These are phyloP conservation scores for Phrynocephalus forsythii DNA, from an alignment of 2,797 vertebrate genomes.

Conservation along the genomic window DNA sequence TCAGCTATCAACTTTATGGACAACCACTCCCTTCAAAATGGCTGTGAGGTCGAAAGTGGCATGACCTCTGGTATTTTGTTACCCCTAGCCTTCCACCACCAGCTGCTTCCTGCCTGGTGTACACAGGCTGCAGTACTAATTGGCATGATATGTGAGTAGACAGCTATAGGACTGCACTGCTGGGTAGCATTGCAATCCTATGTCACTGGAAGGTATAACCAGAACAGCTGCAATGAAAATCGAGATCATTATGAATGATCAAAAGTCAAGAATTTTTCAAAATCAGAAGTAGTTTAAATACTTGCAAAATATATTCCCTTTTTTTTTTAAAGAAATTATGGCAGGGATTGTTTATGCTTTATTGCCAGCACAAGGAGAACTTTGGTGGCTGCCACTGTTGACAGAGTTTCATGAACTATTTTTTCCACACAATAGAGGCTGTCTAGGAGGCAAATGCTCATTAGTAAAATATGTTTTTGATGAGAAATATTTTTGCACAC, in stretches of 20 bases:
- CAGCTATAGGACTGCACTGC: not conserved
- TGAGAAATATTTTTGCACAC: conserved; percentile 17
- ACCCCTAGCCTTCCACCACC: not conserved
- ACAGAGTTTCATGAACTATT: conserved; percentile 7
- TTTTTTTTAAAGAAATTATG: not conserved
- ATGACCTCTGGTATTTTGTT: not conserved
- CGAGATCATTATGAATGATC: not conserved
- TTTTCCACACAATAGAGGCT: not conserved
- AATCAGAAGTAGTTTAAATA: not conserved
- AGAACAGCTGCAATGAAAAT: not conserved
- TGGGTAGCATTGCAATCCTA: not conserved
- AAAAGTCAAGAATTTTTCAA: not conserved
- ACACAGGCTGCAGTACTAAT: not conserved
- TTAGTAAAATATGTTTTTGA: conserved; percentile 27
- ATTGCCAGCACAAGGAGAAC: not conserved
- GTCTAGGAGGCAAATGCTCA: conserved; percentile 38
- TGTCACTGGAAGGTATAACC: not conserved
- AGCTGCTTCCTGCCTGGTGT: not conserved
- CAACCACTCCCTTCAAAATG: not conserved
- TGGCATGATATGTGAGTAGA: not conserved
- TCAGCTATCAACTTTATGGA: not conserved
- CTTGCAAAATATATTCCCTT: not conserved
- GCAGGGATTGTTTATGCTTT: not conserved
- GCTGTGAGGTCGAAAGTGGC: not conserved
- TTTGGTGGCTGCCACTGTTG: not conserved